Percentiles rank a stretch among this genome's conserved stretches.
These are phyloP conservation scores for Himantopus leucocephalus DNA, from an alignment of 2,113 vertebrate genomes.

Conservation along the genomic window DNA sequence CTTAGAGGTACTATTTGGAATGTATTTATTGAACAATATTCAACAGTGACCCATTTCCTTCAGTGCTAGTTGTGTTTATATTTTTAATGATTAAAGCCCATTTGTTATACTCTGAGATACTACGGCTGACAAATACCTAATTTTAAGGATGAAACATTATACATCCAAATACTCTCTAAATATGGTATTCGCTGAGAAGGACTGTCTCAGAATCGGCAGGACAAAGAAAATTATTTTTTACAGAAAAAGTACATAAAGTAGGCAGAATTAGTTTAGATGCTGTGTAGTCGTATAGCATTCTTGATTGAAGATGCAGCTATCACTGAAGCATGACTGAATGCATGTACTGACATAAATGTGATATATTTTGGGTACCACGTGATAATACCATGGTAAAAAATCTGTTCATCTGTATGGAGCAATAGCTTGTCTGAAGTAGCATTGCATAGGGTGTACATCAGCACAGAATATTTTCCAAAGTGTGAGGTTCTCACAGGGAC, in stretches of 20 bases:
- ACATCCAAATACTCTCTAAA: background rate
- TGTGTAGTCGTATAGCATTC: background rate
- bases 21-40: background rate
- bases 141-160: conserved; percentile 7
- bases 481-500: background rate
- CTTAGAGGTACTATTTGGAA: background rate
- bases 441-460: background rate
- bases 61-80: background rate
- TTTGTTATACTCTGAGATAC: background rate
- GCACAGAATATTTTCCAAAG: background rate
- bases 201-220: background rate
- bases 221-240: background rate
- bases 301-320: background rate
- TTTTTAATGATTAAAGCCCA: background rate
- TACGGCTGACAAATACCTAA: background rate
- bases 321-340: background rate
- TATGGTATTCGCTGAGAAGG: background rate
- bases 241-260: background rate
- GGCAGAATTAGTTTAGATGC: background rate
- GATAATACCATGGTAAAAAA: background rate
- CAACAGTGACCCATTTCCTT: background rate
- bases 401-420: background rate
- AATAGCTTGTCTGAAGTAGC: background rate
- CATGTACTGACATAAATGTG: background rate
- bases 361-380: background rate